Base-by-base conservation (phyloP, 2,888 invertebrate species). In the Drosophila percnosoma region DNA sequence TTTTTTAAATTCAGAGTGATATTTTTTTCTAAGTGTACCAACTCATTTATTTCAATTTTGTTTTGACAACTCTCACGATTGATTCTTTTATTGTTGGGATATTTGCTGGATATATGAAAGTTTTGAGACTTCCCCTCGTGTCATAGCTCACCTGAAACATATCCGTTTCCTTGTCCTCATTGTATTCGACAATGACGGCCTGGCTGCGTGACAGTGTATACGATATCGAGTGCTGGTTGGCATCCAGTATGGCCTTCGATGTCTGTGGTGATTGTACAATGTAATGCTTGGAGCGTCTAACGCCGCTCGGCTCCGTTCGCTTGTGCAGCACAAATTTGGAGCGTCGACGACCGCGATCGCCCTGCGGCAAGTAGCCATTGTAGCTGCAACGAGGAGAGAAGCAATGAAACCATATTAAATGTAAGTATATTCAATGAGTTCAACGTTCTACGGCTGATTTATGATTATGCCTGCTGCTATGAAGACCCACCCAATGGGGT, bases 181-280 rank as follows among this genome's bases (percentile, higher is more conserved):
- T 97, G 94, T 99, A 99, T 94, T 99, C 99, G 65, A 99, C 99
- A 92, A 99, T 98, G 90, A 99, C 98, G 63, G 99, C 98, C 94
- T 99, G 98, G 92, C 97, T 98, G 93, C 99, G 95, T 87, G 97
- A 98, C 91, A 99, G 95, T 75, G 99, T 99, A 94, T 99, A 99
- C 45, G 99, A 99, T 93, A 99, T 99, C 85, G 98, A 98, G 94
- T 99, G 99, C 93, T 98, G 98, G 92, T 96, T 97, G 80, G 96
- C 96, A 94, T 99, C 98, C 92, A 98, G 95, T 91, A 99, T 98
- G 77, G 98, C 98, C 95, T 98, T 96, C 91, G 98, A 97, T 92
- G 97, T 97, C 94, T 98, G 98, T 64, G 99, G 98, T 62, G 98
- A 98, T 94, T 97, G 97, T 85, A 99, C 99, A 84, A 98, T 97